Conservation (phyloP, 2,888 invertebrate genomes). For the Colletes collaris region DNA sequence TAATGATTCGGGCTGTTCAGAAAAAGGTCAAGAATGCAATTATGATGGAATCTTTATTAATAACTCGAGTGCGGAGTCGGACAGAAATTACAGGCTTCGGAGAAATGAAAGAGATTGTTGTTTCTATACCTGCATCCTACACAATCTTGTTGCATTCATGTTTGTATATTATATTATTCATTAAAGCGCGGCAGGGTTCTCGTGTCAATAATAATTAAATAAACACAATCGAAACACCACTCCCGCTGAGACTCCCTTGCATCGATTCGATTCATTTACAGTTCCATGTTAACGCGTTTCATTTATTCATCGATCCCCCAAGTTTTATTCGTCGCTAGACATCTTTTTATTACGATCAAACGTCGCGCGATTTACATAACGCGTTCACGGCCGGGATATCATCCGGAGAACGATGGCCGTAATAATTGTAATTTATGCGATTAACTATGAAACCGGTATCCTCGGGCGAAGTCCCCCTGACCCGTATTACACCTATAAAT, state of each 20-base stretch:
- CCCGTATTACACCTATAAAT: slow-evolving; percentile 57
- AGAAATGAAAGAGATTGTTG: no score
- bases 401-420: slow-evolving; percentile 55
- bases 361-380: slow-evolving; percentile 57
- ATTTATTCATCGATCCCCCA: slow-evolving; percentile 14
- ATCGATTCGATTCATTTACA: background rate
- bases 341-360: slow-evolving; percentile 34
- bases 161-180: no score
- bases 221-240: no score
- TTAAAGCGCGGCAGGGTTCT: no score
- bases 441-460: slow-evolving; percentile 62
- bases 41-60: no score
- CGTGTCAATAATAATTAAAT: no score
- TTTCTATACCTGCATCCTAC: no score
- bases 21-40: no score
- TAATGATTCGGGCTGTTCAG: no score
- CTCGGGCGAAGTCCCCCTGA: slow-evolving; percentile 46
- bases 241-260: background rate
- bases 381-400: slow-evolving; percentile 35
- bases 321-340: slow-evolving; percentile 27
- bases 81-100: no score
- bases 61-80: no score
- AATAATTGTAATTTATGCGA: slow-evolving; percentile 68
- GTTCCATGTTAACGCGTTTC: background rate
- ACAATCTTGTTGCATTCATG: no score